phyloP scores from a whole-genome alignment of 2,888 invertebrate genomes.

The Ochropacha duplaris region DNA sequence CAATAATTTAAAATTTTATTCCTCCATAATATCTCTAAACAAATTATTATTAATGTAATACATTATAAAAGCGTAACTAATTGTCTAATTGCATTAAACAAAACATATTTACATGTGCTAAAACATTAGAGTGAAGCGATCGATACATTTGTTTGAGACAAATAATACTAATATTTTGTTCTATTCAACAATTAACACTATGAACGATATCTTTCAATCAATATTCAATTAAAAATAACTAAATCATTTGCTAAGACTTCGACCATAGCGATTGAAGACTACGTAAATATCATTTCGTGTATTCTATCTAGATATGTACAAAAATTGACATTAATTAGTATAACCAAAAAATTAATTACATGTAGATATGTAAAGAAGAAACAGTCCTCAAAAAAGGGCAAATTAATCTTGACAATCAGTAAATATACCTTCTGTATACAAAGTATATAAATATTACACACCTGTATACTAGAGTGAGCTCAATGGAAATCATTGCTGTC shows the following conservation, averaged over 20 bases:
- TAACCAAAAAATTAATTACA: too few species aligned
- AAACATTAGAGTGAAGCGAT: constrained; percentile 9
- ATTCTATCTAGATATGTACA: constrained; percentile 48
- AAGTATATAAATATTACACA: constrained; percentile 19
- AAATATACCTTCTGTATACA: constrained; percentile 2
- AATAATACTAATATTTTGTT: constrained; percentile 3
- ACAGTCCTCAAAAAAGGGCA: neutral
- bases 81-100: constrained; percentile 58
- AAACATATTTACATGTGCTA: constrained; percentile 47
- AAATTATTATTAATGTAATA: constrained; percentile 47
- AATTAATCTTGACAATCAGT: neutral
- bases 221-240: neutral
- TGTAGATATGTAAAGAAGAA: too few species aligned
- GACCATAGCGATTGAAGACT: neutral
- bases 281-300: constrained; percentile 25
- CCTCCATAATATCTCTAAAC: constrained; percentile 56
- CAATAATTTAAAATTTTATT: constrained; percentile 73
- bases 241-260: neutral
- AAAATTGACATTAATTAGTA: constrained; percentile 40
- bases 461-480: constrained; percentile 4
- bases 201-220: neutral
- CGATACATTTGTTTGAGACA: constrained; percentile 17
- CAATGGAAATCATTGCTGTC: constrained; percentile 13
- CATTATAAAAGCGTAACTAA: constrained; percentile 66
- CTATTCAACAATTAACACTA: neutral